These are phyloP conservation scores for Apocheima hispidaria DNA, from an alignment of 2,888 invertebrate genomes.

Conservation along the genomic window DNA sequence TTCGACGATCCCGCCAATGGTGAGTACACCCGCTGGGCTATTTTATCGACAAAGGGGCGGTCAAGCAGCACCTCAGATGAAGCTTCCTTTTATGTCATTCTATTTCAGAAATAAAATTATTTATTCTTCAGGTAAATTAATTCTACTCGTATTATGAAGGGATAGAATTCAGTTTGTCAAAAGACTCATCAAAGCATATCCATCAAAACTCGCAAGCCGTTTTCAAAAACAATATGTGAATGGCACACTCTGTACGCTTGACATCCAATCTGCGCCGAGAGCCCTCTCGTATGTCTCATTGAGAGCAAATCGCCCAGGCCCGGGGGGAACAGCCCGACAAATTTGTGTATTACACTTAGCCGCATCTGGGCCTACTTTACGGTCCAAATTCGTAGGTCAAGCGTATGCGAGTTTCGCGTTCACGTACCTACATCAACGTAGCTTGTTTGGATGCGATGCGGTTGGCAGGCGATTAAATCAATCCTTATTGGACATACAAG, in stretches of 20 bases:
- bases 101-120: background rate
- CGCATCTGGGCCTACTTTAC: conserved; percentile 44
- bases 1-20: too few relatives aligned
- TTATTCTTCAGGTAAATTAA: background rate
- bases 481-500: conserved; percentile 41
- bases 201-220: background rate
- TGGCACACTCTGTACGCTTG: conserved; percentile 57
- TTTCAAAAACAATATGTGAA: conserved; percentile 37
- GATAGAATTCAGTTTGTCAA: background rate
- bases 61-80: too few relatives aligned
- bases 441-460: conserved; percentile 43
- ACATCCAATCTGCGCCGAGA: conserved; percentile 77
- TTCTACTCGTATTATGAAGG: background rate
- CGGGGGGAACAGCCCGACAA: conserved; percentile 46
- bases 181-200: conserved; percentile 5
- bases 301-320: conserved; percentile 70
- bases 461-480: conserved; percentile 49
- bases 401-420: conserved; percentile 19
- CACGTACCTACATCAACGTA: conserved; percentile 39
- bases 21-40: too few relatives aligned
- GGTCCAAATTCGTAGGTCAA: conserved; percentile 45
- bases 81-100: too few relatives aligned
- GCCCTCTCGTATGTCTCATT: conserved; percentile 72
- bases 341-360: conserved; percentile 47
- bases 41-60: too few relatives aligned